Percentiles rank a stretch among this genome's conserved stretches.
Evolutionary conservation across 2,113 vertebrate genomes (phyloP).

Genomic region (Rhinichthys klamathensis): DNA sequence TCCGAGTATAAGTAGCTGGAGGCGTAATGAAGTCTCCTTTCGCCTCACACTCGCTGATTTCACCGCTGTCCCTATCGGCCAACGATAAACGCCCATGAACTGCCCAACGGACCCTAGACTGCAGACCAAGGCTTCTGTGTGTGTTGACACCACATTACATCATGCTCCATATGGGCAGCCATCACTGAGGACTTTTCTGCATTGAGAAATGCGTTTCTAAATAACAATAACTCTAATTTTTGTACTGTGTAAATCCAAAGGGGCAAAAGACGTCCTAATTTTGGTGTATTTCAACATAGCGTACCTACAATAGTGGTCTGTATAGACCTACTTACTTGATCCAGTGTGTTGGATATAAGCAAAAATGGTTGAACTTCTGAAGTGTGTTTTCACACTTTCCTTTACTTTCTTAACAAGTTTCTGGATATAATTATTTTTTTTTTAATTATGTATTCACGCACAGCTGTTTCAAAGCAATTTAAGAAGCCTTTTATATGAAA

Average conservation of each 20-base stretch:
- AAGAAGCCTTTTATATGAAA: slow-evolving; percentile 15
- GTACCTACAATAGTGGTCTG: neutral
- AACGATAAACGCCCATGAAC: slow-evolving; percentile 31
- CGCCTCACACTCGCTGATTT: slow-evolving; percentile 36
- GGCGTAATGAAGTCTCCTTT: slow-evolving; percentile 61
- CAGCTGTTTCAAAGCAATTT: slow-evolving; percentile 13
- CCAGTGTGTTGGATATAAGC: neutral
- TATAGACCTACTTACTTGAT: neutral
- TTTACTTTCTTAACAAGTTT: slow-evolving; percentile 39
- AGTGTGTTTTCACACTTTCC: slow-evolving; percentile 3
- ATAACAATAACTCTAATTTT: neutral
- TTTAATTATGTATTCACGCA: neutral
- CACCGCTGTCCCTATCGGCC: slow-evolving; percentile 48
- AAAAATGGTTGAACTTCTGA: neutral
- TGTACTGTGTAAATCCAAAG: neutral
- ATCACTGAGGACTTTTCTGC: neutral
- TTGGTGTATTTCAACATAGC: slow-evolving; percentile 34
- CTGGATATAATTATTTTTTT: too few relatives aligned
- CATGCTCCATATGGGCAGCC: neutral
- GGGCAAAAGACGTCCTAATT: neutral
- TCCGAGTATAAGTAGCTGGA: slow-evolving; percentile 53
- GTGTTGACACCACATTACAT: slow-evolving; percentile 17
- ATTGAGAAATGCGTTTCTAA: neutral
- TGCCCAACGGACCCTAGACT: neutral
- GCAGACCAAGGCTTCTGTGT: slow-evolving; percentile 15